A percentile compares a stretch with the other conserved stretches of the same genome.
These are phyloP conservation scores for Coturnix japonica DNA, from an alignment of 2,113 vertebrate species.

Conservation along the genomic window DNA sequence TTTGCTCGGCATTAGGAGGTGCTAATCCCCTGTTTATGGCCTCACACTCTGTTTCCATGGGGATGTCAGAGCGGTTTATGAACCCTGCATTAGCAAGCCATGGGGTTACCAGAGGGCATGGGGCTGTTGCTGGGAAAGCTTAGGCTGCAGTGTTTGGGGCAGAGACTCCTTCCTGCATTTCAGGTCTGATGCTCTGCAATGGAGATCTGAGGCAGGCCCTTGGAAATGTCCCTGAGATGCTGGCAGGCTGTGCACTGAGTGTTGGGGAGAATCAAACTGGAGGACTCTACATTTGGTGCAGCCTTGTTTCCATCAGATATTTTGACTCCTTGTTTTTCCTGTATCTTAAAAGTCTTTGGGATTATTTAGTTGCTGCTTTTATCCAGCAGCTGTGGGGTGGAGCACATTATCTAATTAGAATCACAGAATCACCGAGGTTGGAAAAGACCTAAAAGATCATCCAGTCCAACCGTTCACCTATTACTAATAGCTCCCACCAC, in stretches of 20 bases:
- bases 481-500: too few species aligned
- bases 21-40: slow-evolving; percentile 76
- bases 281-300: not conserved
- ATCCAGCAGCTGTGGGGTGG: not conserved
- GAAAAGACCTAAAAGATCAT: too few species aligned
- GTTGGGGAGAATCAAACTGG: not conserved
- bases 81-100: slow-evolving; percentile 54
- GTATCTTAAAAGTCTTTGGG: not conserved
- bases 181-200: not conserved
- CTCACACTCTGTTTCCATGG: slow-evolving; percentile 75
- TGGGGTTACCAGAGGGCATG: slow-evolving; percentile 74
- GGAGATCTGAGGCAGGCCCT: not conserved
- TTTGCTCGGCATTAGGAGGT: slow-evolving; percentile 53
- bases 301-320: not conserved
- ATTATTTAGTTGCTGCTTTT: slow-evolving; percentile 6
- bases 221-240: not conserved
- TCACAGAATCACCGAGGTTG: too few species aligned
- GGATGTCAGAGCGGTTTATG: slow-evolving; percentile 64
- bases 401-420: not conserved
- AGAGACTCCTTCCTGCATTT: slow-evolving; percentile 6
- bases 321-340: not conserved
- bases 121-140: slow-evolving; percentile 54
- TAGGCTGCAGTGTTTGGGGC: not conserved
- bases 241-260: not conserved
- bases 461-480: too few species aligned